Percentiles rank a stretch among this genome's conserved stretches.
Evolutionary conservation across 2,113 vertebrate species (phyloP).

Genomic region (Scopus umbretta): DNA sequence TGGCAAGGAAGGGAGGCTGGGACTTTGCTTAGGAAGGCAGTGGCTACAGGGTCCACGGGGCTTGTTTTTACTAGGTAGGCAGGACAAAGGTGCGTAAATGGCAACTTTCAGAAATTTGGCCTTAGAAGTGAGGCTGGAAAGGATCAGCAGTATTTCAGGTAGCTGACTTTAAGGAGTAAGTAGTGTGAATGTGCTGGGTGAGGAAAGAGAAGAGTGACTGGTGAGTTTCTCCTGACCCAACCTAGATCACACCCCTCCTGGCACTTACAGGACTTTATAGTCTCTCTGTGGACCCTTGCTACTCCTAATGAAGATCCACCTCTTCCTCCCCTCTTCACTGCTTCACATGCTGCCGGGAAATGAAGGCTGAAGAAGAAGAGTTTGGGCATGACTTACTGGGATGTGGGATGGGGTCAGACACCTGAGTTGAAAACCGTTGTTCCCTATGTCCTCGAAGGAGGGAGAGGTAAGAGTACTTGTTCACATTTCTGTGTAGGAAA

Average conservation of each 20-base stretch:
- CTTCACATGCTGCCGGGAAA: background rate
- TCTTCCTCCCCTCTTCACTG: background rate
- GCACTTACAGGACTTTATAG: background rate
- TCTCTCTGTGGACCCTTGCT: background rate
- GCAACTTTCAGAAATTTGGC: background rate
- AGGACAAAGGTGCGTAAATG: background rate
- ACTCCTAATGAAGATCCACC: background rate
- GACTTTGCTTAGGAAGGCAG: background rate
- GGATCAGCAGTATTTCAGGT: background rate
- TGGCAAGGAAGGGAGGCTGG: background rate
- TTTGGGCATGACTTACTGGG: background rate
- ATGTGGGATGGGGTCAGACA: rapidly evolving
- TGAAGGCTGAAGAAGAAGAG: background rate
- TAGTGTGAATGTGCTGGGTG: background rate
- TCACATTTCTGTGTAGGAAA: background rate
- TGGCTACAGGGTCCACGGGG: background rate
- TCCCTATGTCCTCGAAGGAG: background rate
- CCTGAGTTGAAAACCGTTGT: background rate
- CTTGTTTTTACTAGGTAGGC: background rate
- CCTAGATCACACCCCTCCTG: rapidly evolving
- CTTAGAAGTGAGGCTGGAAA: background rate
- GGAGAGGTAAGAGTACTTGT: background rate
- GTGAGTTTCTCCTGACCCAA: background rate
- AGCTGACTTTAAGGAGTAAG: background rate
- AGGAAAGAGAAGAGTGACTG: background rate